Base-by-base conservation (phyloP, 2,888 invertebrate species). In the Noctuana brunneofusca region DNA sequence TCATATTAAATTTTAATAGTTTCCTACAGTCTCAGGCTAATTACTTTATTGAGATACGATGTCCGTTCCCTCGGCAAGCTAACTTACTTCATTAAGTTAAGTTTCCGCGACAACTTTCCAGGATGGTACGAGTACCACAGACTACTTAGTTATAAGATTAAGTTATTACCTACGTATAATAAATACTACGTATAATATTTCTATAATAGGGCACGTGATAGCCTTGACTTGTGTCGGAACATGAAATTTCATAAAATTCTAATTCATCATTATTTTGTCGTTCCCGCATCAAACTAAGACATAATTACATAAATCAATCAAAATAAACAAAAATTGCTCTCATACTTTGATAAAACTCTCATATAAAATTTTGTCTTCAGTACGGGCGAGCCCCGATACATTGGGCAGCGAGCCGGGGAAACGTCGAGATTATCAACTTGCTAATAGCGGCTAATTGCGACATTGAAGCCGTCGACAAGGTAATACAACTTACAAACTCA, bases 301-400 rank as follows among this genome's bases (percentile, higher is more conserved):
- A n/a, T n/a, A n/a, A n/a, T n/a, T n/a, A n/a, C n/a, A n/a, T n/a
- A n/a, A n/a, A n/a, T n/a, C n/a, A n/a, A n/a, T n/a, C n/a, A n/a
- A n/a, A n/a, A n/a, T n/a, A n/a, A n/a, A n/a, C n/a, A n/a, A n/a
- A n/a, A n/a, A n/a, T n/a, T n/a, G n/a, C 8, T 30, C 30, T 30
- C 8, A 6, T 8, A 30, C 30, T 1, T 30, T 30, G 4, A 6
- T 30, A 30, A 30, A 6, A n/a, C 27, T 38, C 14, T n/a, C 38
- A 38, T 14, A 38, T n/a, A 38, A 41, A 41, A 11, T 41, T 32
- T 12, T 11, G 18, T 46, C 11, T 18, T 0, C 84, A 95, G 95
- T 95, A 95, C 78, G 95, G 95, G 18, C 84, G 95, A 63, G 94
- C 95, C 8, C 95, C 95, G 11, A 94, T 95, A 68, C 95, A 95